phyloP scores from a whole-genome alignment of 2,113 vertebrate species.

The Lophochroa leadbeateri region DNA sequence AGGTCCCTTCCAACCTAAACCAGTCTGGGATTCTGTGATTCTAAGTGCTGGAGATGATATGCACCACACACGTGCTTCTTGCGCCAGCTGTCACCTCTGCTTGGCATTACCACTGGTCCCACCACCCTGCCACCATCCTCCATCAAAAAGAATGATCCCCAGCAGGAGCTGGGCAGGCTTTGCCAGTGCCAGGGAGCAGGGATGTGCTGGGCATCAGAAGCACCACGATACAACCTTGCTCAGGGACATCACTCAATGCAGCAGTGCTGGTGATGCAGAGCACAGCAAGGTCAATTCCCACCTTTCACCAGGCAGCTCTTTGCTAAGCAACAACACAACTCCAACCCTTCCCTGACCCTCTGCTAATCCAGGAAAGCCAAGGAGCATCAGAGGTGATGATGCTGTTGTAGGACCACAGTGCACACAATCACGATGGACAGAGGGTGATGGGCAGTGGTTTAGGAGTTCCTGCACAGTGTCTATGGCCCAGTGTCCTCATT shows the following conservation, averaged over 20 bases:
- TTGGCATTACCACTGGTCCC: background rate
- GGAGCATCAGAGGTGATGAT: background rate
- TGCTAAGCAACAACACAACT: background rate
- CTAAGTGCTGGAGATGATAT: background rate
- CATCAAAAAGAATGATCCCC: background rate
- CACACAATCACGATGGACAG: rapidly evolving
- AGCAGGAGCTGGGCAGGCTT: background rate
- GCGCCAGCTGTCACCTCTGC: background rate
- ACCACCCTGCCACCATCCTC: background rate
- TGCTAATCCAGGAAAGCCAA: background rate
- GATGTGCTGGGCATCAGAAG: background rate
- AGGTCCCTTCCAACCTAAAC: background rate
- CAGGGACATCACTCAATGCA: rapidly evolving
- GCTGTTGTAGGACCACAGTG: background rate
- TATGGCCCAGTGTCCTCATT: background rate
- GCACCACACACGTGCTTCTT: background rate
- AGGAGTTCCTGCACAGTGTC: background rate
- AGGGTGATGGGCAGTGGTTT: background rate
- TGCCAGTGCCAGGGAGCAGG: background rate
- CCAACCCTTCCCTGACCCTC: background rate
- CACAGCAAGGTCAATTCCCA: rapidly evolving
- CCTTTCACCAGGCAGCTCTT: background rate
- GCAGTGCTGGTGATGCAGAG: background rate
- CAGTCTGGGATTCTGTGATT: background rate
- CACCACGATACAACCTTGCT: background rate